Base-by-base conservation (phyloP, 2,797 vertebrate genomes). In the Propithecus deckenii region DNA sequence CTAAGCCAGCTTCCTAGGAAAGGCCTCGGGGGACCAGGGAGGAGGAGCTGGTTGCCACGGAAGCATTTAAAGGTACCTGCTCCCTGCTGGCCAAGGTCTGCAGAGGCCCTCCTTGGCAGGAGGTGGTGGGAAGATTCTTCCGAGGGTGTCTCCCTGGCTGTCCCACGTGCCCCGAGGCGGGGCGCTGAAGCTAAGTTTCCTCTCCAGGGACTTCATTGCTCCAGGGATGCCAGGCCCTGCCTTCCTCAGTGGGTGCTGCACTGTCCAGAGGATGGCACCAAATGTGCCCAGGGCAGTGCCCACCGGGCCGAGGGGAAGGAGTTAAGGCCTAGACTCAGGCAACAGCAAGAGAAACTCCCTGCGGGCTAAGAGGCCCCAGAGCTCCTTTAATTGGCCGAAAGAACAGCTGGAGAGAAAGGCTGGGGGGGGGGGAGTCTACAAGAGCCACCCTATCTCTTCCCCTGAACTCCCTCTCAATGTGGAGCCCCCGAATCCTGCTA, bases 21-120 rank as follows among this genome's bases (percentile, higher is more conserved):
- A 67, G 86, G 79, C 87, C 94, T 71, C 25, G 0, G 83, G 97
- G 96, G 90, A 92, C 55, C 14, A 10, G 38, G 91, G 91, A 93
- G 95, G 95, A 96, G 95, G 96, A 96, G 96, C 83, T 67, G 65
- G 97, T 97, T 96, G 96, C 98, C 94, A 96, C 41, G 81, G 96
- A 95, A 94, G 96, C 96, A 78, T 80, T 98, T 98, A 98, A 98
- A 98, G 98, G 91, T 93, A 94, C 96, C 97, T 93, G 96, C 93
- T 96, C 85, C 90, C 0, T 1, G 78, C 78, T 80, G 63, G 79
- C 95, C 84, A 84, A 91, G 92, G 93, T 86, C 69, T 80, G n/a
- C 88, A 43, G 63, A 92, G 83, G 75, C 41, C 81, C 48, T 74
- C 86, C 89, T 90, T 96, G 86, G 83, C 85, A 96, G 74, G 22